Evolutionary conservation across 2,888 invertebrate species (phyloP).

Genomic region (Drosophila tanythrix): DNA sequence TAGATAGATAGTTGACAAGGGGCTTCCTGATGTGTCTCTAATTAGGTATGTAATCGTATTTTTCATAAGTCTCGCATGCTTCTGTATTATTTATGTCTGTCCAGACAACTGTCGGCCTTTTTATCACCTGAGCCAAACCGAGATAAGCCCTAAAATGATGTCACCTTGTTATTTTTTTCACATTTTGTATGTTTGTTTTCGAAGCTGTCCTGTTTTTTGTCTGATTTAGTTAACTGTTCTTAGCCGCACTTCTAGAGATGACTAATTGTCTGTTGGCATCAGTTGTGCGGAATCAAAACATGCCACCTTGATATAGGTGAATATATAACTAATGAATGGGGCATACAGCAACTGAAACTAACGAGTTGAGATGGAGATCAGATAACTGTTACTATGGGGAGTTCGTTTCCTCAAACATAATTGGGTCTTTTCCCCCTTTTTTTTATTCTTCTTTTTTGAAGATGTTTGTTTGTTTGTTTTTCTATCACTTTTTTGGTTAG

Average conservation of each 20-base stretch:
- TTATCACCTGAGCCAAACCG: conserved; percentile 6
- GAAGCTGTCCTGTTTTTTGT: conserved; percentile 20
- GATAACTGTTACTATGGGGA: neutral
- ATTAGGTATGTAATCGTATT: conserved; percentile 15
- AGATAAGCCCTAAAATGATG: conserved; percentile 35
- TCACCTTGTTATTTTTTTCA: conserved; percentile 9
- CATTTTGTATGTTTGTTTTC: neutral
- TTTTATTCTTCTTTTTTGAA: neutral
- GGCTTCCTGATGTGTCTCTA: conserved; percentile 3
- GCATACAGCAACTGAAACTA: conserved; percentile 8
- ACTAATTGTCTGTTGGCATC: conserved; percentile 16
- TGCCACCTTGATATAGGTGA: conserved; percentile 40
- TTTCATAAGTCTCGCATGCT: conserved; percentile 6
- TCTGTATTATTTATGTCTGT: neutral
- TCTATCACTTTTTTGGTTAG: neutral
- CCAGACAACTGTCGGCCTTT: conserved; percentile 1
- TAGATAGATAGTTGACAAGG: neutral
- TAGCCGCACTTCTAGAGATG: conserved; percentile 30
- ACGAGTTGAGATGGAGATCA: neutral
- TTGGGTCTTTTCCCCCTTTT: neutral
- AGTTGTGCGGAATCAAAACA: conserved; percentile 6
- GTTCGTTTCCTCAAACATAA: neutral
- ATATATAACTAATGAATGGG: conserved; percentile 48
- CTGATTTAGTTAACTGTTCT: conserved; percentile 5
- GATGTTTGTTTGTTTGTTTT: neutral